Evolutionary conservation across 1,140 invertebrate species (phyloP), one percentile per base, ranked within the genome.

Genomic region (Druon quercuslanigerum): DNA sequence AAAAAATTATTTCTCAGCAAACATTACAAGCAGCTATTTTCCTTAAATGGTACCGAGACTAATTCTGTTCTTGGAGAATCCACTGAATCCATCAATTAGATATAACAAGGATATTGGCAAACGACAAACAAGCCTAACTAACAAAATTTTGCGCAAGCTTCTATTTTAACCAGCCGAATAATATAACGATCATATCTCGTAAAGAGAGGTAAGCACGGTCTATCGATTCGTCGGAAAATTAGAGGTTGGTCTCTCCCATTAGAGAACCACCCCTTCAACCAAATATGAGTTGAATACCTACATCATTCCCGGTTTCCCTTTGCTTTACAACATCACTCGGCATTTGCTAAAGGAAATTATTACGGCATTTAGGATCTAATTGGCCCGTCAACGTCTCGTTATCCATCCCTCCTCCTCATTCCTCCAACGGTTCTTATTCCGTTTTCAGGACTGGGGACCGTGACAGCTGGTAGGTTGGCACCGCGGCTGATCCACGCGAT

Each of bases 331-430:
- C 51, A 80, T 82, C 79, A 76, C 74, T 40, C 71, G 73, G 75
- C 77, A 76, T 79, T 74, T 81, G 51, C 51, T 70, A 56, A 66
- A 78, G 72, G 72, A 81, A 82, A 84, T 82, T 81, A 84, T 86
- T 79, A 77, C 80, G 80, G 74, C 79, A 79, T 82, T 85, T 85
- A 81, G 82, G 82, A 82, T 83, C 80, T 87, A 87, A 87, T 87
- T 87, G 83, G 83, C 75, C 83, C 82, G 84, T 84, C 84, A 86
- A 83, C 78, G 85, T 84, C 85, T 86, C 78, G 83, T 85, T 86
- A 83, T 82, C 76, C 77, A 70, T 75, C 76, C 79, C 54, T 73
- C 79, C 74, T 70, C 40, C 74, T 77, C 76, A 51, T 70, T 73
- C 54, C 70, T 51, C 71, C 70, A 72, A 76, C 75, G 77, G 78